A percentile compares a stretch with the other conserved stretches of the same genome.
Conservation (phyloP, 2,797 vertebrate genomes). For the Morus bassanus region DNA sequence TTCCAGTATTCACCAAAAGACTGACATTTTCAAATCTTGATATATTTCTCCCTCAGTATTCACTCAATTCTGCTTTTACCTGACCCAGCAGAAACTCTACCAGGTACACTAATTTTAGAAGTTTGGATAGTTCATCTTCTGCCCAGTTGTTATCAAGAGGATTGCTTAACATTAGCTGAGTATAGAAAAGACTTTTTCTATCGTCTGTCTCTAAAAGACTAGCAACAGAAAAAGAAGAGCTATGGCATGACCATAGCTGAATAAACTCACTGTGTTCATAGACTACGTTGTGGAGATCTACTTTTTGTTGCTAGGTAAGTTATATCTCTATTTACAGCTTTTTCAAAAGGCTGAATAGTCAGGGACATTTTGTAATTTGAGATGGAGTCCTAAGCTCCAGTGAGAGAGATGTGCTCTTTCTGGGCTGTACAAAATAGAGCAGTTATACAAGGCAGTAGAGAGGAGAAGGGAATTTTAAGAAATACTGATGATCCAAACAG, state of each 20-base stretch:
- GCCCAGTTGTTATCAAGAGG: background rate
- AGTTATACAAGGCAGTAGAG: constrained; percentile 27
- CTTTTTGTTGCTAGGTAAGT: constrained; percentile 63
- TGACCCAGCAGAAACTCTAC: background rate
- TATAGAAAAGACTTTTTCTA: background rate
- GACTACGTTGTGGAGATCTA: background rate
- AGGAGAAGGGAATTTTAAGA: constrained; percentile 4
- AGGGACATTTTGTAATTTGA: constrained; percentile 60
- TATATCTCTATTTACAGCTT: constrained; percentile 56
- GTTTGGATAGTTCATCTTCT: background rate
- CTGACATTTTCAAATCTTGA: background rate
- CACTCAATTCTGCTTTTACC: background rate
- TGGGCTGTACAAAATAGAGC: background rate
- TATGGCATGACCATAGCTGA: background rate
- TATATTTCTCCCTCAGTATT: background rate
- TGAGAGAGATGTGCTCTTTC: constrained; percentile 24
- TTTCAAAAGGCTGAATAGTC: constrained; percentile 44
- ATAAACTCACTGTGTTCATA: constrained; percentile 18
- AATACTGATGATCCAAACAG: background rate
- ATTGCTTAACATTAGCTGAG: background rate
- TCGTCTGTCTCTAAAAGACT: background rate
- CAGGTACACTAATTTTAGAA: background rate
- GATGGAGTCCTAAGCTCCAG: constrained; percentile 18
- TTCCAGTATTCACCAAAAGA: background rate
- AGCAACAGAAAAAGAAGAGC: background rate